Conservation (phyloP, 2,888 invertebrate genomes). For the Elysia crispata region DNA sequence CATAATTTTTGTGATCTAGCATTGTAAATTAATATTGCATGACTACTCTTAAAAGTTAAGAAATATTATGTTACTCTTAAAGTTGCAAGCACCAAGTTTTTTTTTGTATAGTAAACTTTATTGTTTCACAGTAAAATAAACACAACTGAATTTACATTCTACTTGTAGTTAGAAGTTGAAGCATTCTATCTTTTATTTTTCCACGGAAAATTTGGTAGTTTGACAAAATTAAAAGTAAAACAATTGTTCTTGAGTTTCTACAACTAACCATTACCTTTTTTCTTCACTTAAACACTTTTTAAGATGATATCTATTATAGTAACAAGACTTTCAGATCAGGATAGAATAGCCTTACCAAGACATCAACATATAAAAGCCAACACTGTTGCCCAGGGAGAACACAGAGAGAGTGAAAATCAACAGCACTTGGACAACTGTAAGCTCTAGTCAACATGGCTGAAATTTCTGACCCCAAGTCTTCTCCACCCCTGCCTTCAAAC, state of each 20-base stretch:
- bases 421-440: slow-evolving; percentile 87
- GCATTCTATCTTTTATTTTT: too few species aligned
- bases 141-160: not conserved
- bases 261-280: too few species aligned
- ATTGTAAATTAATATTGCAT: too few species aligned
- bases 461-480: slow-evolving; percentile 90
- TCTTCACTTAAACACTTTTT: too few species aligned
- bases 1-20: too few species aligned
- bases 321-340: too few species aligned
- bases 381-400: slow-evolving; percentile 91
- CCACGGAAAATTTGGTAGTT: too few species aligned
- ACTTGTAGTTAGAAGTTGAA: too few species aligned
- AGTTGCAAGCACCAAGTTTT: not conserved
- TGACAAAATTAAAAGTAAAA: not conserved
- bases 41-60: not conserved
- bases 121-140: too few species aligned
- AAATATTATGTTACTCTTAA: not conserved
- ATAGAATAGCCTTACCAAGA: slow-evolving; percentile 83
- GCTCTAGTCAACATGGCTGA: slow-evolving; percentile 87
- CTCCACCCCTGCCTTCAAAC: slow-evolving; percentile 97
- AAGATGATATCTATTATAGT: too few species aligned
- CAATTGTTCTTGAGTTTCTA: too few species aligned
- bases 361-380: slow-evolving; percentile 96
- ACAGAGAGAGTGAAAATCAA: slow-evolving; percentile 88
- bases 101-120: too few species aligned